Base-by-base conservation (phyloP, 2,888 invertebrate genomes). In the Furcula furcula region DNA sequence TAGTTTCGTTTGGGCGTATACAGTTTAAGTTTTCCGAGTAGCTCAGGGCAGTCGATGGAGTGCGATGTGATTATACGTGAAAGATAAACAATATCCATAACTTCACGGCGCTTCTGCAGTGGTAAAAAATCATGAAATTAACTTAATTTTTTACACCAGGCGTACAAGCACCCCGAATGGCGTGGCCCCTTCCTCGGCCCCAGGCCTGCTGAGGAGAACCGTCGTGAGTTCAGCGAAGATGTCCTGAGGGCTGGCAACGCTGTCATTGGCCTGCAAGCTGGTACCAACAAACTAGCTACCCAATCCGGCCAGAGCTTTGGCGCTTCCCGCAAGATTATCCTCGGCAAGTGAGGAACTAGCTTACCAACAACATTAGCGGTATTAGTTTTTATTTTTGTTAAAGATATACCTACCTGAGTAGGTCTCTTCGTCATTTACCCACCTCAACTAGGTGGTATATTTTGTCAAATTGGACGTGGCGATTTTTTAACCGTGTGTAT, bases 221-320 rank as follows among this genome's bases (percentile, higher is more conserved):
- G 91, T 33, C 91, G 96, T 3, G 93, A 94, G 30, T 97, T 95
- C 89, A 92, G 93, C 36, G 94, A 95, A 55, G 94, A 95, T 51
- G 94, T 95, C 49, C 87, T 97, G 31, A 90, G 94, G 19, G 96
- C 97, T 13, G 95, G 97, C 0, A 93, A 97, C 62, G 90, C 92
- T 9, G 92, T 97, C 21, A 97, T 97, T 56, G 95, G 95, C 11
- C 91, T 97, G 3, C 97, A 97, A 80, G 96, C 95, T 29, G 97
- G 97, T 21, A 92, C 93, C 51, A 97, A 97, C 83, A 94, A 94
- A 60, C 92, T 94, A 7, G 96, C 97, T 6, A 93, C 92, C 19
- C 96, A 97, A 69, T 93, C 95, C 1, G 97, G 97, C 4, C 95
- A 95, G 75, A 97, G 83, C 89, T 95, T 96, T 59, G 96, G 96